Evolutionary conservation across 2,113 vertebrate genomes (phyloP).

Genomic region (Circaetus gallicus): DNA sequence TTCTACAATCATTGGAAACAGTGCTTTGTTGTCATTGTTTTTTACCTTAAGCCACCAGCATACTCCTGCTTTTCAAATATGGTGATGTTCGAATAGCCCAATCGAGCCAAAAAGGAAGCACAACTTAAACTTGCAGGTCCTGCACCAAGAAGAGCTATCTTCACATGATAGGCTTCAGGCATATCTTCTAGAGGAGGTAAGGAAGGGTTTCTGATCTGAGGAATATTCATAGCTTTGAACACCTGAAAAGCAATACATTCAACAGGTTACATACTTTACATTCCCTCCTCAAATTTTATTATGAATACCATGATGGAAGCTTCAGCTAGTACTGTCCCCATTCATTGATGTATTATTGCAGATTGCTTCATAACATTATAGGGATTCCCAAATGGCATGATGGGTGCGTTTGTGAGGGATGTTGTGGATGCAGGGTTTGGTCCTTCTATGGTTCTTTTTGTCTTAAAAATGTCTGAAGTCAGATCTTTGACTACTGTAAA

Average conservation of each 20-base stretch:
- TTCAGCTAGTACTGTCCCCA: background rate
- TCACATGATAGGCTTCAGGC: conserved; percentile 74
- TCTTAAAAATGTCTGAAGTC: background rate
- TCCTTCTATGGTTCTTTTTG: background rate
- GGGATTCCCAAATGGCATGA: background rate
- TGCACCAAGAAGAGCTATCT: conserved; percentile 84
- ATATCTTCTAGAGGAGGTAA: conserved; percentile 72
- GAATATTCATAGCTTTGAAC: conserved; percentile 84
- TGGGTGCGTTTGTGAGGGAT: background rate
- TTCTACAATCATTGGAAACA: background rate
- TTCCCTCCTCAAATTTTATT: background rate
- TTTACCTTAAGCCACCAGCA: conserved; percentile 84
- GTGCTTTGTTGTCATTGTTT: background rate
- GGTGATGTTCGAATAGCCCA: conserved; percentile 82
- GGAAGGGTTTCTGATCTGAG: conserved; percentile 78
- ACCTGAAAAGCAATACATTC: conserved; percentile 69
- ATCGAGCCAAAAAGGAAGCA: conserved; percentile 81
- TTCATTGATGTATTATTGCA: background rate
- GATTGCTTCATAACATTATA: background rate
- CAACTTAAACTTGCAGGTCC: conserved; percentile 86
- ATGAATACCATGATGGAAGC: background rate
- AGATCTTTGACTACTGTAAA: background rate
- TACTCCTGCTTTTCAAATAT: conserved; percentile 84
- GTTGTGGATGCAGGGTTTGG: background rate
- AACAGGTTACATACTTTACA: background rate